Conservation (phyloP, 2,113 vertebrate genomes). For the Jacana jacana region DNA sequence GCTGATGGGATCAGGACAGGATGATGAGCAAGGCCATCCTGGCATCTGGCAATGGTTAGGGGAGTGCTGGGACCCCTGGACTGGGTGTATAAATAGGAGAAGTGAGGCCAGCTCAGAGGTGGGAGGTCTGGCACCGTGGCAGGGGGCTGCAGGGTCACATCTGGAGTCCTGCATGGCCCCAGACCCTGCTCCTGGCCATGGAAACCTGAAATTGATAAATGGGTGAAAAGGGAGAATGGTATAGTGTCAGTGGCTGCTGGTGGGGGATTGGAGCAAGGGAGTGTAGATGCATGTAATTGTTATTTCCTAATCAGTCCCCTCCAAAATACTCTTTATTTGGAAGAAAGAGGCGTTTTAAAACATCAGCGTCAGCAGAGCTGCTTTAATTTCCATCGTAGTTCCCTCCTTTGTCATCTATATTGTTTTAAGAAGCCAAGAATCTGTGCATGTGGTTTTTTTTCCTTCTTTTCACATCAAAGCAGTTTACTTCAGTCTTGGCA, state of each 20-base stretch:
- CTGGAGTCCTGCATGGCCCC: neutral
- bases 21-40: neutral
- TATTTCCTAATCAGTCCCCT: neutral
- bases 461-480: slow-evolving; percentile 56
- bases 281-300: neutral
- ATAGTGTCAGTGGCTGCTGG: neutral
- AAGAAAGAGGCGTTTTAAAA: neutral
- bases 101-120: slow-evolving; percentile 23
- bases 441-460: neutral
- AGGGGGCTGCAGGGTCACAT: slow-evolving; percentile 25
- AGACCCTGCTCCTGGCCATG: neutral
- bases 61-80: neutral
- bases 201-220: neutral
- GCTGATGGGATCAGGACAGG: neutral
- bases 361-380: neutral
- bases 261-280: neutral
- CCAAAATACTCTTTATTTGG: neutral
- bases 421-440: slow-evolving; percentile 36
- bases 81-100: slow-evolving; percentile 14
- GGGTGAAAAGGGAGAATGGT: neutral
- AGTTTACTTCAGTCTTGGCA: slow-evolving; percentile 59
- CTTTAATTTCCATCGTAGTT: neutral
- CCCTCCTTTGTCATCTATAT: slow-evolving; percentile 37
- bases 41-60: slow-evolving; percentile 41
- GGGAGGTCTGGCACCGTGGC: slow-evolving; percentile 5